phyloP scores from a whole-genome alignment of 2,888 invertebrate genomes.

The Melieria picta region DNA sequence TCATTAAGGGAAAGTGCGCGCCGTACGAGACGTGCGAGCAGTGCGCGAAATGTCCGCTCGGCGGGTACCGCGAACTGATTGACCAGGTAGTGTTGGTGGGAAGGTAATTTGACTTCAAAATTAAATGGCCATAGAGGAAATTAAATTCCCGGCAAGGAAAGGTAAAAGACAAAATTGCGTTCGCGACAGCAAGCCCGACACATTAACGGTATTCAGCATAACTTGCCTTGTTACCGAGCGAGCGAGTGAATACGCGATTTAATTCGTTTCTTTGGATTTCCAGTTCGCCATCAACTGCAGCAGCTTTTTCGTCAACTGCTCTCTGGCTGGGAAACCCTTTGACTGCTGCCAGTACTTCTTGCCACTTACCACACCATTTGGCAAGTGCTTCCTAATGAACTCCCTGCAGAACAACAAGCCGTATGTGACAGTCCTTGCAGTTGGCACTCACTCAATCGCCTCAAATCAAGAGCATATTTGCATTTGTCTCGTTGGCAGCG shows the following conservation, averaged over 20 bases:
- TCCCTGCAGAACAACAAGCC: slow-evolving; percentile 70
- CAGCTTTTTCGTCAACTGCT: slow-evolving; percentile 68
- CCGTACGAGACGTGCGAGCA: slow-evolving; percentile 45
- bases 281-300: slow-evolving; percentile 66
- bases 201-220: too few relatives aligned
- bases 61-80: slow-evolving; percentile 51
- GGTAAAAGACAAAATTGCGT: background rate
- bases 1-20: slow-evolving; percentile 48
- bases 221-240: too few relatives aligned
- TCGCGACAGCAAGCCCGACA: too few relatives aligned
- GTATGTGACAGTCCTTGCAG: slow-evolving; percentile 43
- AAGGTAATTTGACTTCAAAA: background rate
- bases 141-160: background rate
- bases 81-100: slow-evolving; percentile 43
- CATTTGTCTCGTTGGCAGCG: slow-evolving; percentile 36
- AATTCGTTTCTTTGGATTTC: background rate
- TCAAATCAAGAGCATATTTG: background rate
- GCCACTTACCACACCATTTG: slow-evolving; percentile 71
- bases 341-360: slow-evolving; percentile 74
- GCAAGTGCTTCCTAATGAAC: slow-evolving; percentile 72
- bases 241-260: background rate
- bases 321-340: slow-evolving; percentile 68
- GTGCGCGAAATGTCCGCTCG: slow-evolving; percentile 57
- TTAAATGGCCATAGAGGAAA: background rate
- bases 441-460: too few relatives aligned